Conservation (phyloP, 2,797 vertebrate species). For the Melanogrammus aeglefinus region DNA sequence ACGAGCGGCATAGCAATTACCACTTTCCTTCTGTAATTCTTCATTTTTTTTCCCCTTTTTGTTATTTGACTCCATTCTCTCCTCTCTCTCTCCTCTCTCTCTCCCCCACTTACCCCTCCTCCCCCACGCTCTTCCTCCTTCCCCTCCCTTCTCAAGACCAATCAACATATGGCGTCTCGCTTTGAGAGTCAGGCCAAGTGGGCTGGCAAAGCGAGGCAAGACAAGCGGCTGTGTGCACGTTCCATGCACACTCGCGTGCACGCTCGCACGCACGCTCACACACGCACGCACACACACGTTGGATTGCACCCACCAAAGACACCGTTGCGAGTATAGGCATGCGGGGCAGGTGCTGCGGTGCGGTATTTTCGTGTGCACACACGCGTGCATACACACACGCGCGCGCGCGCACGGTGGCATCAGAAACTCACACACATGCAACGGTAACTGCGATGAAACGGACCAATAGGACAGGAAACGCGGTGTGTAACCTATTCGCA, state of each 20-base stretch:
- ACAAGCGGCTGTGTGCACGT: not conserved
- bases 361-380: slow-evolving; percentile 2
- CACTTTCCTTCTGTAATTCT: slow-evolving; percentile 21
- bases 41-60: slow-evolving; percentile 13
- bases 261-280: slow-evolving; percentile 10
- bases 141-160: slow-evolving; percentile 30
- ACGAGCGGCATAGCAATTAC: slow-evolving; percentile 42
- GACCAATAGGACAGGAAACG: slow-evolving; percentile 30
- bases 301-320: not conserved
- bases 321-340: not conserved
- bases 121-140: not conserved
- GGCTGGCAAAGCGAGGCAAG: slow-evolving; percentile 40
- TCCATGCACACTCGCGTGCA: slow-evolving; percentile 5
- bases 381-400: slow-evolving; percentile 7
- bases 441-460: slow-evolving; percentile 27
- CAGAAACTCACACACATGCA: slow-evolving; percentile 11
- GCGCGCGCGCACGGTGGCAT: not conserved
- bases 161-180: slow-evolving; percentile 54
- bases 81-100: not conserved
- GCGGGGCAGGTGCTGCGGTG: not conserved
- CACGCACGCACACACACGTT: slow-evolving; percentile 2
- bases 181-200: slow-evolving; percentile 59
- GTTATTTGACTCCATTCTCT: slow-evolving; percentile 5
- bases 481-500: slow-evolving; percentile 59
- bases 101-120: slow-evolving; percentile 5